These are phyloP conservation scores for Ramphastos sulfuratus DNA, from an alignment of 2,113 vertebrate species.

Conservation along the genomic window DNA sequence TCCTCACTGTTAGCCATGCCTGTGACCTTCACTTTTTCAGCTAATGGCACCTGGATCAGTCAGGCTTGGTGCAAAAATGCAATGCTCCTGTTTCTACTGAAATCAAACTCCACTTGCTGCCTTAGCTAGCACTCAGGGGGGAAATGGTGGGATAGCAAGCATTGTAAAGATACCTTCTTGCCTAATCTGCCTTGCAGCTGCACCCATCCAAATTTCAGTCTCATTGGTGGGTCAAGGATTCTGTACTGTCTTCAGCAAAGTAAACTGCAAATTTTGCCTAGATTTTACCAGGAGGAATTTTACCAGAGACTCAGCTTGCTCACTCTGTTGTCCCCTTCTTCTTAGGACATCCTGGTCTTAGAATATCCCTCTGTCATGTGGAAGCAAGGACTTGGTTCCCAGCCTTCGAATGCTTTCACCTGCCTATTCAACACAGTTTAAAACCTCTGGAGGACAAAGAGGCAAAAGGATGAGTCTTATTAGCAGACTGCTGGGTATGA, in stretches of 20 bases:
- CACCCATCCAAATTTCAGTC: not conserved
- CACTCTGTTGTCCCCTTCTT: not conserved
- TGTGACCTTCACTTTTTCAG: not conserved
- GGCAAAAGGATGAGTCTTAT: not conserved
- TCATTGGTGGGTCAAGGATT: not conserved
- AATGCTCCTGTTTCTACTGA: not conserved
- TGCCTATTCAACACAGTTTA: not conserved
- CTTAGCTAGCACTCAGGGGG: not conserved
- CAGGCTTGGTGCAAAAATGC: not conserved
- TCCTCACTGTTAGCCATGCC: not conserved
- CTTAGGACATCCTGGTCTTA: not conserved
- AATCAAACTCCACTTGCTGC: not conserved
- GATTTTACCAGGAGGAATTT: not conserved
- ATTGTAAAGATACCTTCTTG: not conserved
- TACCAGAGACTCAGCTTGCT: not conserved
- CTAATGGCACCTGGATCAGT: not conserved
- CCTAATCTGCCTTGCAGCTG: not conserved
- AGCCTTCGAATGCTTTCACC: not conserved
- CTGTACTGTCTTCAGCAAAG: not conserved
- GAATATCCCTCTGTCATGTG: not conserved
- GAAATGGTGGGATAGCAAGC: not conserved
- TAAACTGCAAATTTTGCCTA: not conserved
- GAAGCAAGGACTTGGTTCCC: not conserved
- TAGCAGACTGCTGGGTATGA: not conserved
- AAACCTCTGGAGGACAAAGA: not conserved